phyloP scores from a whole-genome alignment of 2,113 vertebrate genomes.

The Xenopus laevis region DNA sequence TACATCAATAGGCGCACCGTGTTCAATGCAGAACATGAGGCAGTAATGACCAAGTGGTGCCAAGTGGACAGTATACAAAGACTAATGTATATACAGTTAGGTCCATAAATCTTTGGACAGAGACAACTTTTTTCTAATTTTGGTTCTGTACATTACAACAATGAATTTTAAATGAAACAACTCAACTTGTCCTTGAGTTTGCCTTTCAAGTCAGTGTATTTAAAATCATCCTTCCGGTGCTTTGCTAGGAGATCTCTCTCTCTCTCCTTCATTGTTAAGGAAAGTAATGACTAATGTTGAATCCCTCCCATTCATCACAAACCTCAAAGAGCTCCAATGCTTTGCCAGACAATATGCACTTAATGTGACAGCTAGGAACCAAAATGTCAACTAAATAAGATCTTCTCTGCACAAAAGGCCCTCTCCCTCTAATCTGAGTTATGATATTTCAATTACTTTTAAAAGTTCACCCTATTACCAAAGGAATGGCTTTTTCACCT shows the following conservation, averaged over 20 bases:
- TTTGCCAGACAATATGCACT: neutral
- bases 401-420: neutral
- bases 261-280: neutral
- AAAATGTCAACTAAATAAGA: neutral
- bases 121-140: too few relatives aligned
- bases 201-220: neutral
- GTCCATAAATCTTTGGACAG: too few relatives aligned
- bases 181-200: neutral
- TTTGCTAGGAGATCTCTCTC: neutral
- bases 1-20: too few relatives aligned
- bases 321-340: neutral
- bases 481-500: constrained; percentile 29
- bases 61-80: too few relatives aligned
- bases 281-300: constrained; percentile 4
- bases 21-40: too few relatives aligned
- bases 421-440: neutral
- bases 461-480: constrained; percentile 33
- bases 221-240: neutral
- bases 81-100: too few relatives aligned
- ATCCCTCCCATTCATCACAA: neutral
- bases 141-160: too few relatives aligned
- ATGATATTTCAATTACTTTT: neutral
- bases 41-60: too few relatives aligned
- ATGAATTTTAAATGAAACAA: too few relatives aligned
- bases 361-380: neutral